phyloP scores from a whole-genome alignment of 2,797 vertebrate genomes.

The Pseudochromis fuscus region DNA sequence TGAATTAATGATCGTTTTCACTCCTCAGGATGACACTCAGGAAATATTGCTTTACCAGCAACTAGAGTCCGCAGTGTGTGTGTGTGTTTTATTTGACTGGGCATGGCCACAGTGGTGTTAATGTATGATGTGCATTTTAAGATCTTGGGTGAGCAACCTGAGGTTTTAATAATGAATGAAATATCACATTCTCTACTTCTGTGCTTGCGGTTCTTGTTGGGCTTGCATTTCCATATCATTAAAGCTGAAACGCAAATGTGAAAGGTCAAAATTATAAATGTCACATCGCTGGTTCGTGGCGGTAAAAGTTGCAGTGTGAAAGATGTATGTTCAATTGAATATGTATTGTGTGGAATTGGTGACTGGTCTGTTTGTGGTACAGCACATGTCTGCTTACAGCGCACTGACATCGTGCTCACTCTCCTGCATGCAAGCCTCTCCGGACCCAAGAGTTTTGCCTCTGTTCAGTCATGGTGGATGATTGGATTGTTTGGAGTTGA shows the following conservation, averaged over 20 bases:
- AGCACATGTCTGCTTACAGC: constrained; percentile 59
- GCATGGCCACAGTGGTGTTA: constrained; percentile 63
- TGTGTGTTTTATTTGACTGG: constrained; percentile 40
- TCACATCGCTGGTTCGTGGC: constrained; percentile 30
- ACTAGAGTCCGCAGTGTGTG: constrained; percentile 48
- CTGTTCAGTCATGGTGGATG: constrained; percentile 27
- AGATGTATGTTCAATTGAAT: constrained; percentile 27
- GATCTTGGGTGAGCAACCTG: constrained; percentile 26
- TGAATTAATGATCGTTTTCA: constrained; percentile 61
- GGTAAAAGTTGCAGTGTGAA: constrained; percentile 25
- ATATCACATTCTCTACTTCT: constrained; percentile 36
- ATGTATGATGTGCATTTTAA: constrained; percentile 51
- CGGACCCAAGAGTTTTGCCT: constrained; percentile 35
- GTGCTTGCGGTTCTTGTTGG: constrained; percentile 53
- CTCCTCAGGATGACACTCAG: constrained; percentile 37
- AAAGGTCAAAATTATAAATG: constrained; percentile 26
- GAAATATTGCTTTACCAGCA: constrained; percentile 48
- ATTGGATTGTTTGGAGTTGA: constrained; percentile 59
- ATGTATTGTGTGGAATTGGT: constrained; percentile 32
- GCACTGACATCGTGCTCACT: constrained; percentile 60
- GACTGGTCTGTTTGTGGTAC: constrained; percentile 48
- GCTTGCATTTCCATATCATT: constrained; percentile 57
- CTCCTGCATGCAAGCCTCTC: constrained; percentile 69
- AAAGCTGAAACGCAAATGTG: constrained; percentile 36
- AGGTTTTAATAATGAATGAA: constrained; percentile 53